Base-by-base conservation (phyloP, 2,113 vertebrate genomes). In the Notothenia rossii region DNA sequence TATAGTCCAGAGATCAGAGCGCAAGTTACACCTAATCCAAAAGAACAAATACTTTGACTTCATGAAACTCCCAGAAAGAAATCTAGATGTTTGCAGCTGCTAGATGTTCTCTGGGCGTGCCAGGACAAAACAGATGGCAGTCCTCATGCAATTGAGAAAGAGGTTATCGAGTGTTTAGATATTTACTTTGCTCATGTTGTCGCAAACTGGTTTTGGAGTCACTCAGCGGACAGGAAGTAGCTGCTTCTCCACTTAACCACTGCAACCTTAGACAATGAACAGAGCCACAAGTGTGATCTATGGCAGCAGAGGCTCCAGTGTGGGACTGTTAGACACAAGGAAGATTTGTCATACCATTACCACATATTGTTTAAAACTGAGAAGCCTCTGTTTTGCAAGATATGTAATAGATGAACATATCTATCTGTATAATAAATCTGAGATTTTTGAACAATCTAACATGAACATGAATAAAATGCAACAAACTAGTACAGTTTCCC, bases 121-220 rank as follows among this genome's bases (percentile, higher is more conserved):
- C 68, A 3, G 29, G 68, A 89, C 83, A 78, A 25, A 46, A 14
- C 80, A 62, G 75, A 73, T 59, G 53, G 20, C 73, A 17, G 29
- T 49, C n/a, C 0, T 85, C 7, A 8, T 40, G 51, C 56, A 61
- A 83, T 77, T 84, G 77, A 79, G 81, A 84, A 88, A 87, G 59
- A 77, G 15, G 48, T 40, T 64, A 14, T 82, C 18, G 15, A 18
- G 77, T 70, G 71, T 85, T 85, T 63, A 20, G 65, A 59, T 69
- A 49, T 72, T 84, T 81, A 70, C 62, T 63, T 68, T 14, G 40
- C 51, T n/a, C 18, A 55, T 54, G 36, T 58, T 53, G 29, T 53
- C 5, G 36, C 29, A n/a, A 12, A 68, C 17, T 82, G 67, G 14
- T 72, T 90, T 54, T 82, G 78, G 48, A 76, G 77, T 80, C 72